phyloP scores from a whole-genome alignment of 2,113 vertebrate genomes.

The Pionites leucogaster region DNA sequence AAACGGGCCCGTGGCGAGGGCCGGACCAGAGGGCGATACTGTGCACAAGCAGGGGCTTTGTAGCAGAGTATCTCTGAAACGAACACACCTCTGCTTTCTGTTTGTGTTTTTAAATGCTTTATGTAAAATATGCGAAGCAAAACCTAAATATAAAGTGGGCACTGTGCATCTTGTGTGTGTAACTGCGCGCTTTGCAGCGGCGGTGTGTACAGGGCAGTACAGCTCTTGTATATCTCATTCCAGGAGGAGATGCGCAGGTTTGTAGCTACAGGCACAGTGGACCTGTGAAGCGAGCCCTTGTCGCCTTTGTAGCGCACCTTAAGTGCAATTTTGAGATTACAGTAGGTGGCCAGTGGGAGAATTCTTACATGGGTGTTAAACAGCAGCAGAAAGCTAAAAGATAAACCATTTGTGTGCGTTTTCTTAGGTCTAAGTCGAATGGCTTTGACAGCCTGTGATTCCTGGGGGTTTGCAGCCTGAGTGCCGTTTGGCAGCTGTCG shows the following conservation, averaged over 20 bases:
- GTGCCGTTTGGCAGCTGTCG: neutral
- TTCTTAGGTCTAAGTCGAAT: accelerated
- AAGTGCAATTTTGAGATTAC: accelerated
- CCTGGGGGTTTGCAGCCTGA: accelerated
- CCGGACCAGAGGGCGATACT: accelerated
- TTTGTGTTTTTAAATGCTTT: neutral
- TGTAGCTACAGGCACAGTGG: accelerated
- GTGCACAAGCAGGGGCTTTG: accelerated
- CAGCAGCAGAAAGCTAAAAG: neutral
- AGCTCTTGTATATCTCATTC: neutral
- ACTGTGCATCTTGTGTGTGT: accelerated
- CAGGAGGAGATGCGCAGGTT: accelerated
- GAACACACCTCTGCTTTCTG: accelerated
- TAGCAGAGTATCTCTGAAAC: neutral
- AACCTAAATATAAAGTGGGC: accelerated
- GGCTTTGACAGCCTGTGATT: accelerated
- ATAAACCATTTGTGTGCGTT: accelerated
- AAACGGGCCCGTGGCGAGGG: neutral
- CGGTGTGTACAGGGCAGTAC: neutral
- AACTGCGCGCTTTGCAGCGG: accelerated
- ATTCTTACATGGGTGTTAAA: neutral
- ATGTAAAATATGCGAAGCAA: accelerated
- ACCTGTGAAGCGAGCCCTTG: accelerated
- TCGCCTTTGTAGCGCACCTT: accelerated
- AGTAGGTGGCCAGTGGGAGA: accelerated